These are phyloP conservation scores for Blastomussa wellsi DNA, from an alignment of 92 coral and sea anemone genomes.

Conservation along the genomic window DNA sequence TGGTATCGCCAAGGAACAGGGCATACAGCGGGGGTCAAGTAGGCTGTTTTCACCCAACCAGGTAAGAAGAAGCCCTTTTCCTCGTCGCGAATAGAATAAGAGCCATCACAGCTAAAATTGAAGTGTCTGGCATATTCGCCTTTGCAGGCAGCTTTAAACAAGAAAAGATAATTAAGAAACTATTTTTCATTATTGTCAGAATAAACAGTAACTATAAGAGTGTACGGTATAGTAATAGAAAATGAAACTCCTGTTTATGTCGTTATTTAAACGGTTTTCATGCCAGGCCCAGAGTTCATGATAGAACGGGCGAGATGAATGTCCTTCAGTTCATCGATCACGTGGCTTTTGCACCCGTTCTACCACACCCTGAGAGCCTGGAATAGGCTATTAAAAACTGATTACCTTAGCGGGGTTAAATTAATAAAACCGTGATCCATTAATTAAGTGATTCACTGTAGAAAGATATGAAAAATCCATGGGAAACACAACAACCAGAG, in stretches of 20 bases:
- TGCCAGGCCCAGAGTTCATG: neutral
- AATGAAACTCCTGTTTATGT: neutral
- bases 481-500: too few species aligned
- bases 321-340: neutral
- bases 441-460: too few species aligned
- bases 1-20: slow-evolving; percentile 82
- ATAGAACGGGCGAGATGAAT: neutral
- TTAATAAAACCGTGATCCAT: neutral
- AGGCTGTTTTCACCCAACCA: slow-evolving; percentile 60
- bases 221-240: neutral
- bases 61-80: slow-evolving; percentile 71
- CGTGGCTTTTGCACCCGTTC: neutral
- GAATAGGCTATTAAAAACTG: neutral
- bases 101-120: slow-evolving; percentile 17
- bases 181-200: neutral
- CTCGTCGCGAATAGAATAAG: slow-evolving; percentile 44
- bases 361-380: neutral
- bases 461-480: too few species aligned
- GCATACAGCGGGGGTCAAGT: slow-evolving; percentile 47
- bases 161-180: neutral
- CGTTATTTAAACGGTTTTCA: too few species aligned
- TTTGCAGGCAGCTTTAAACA: neutral
- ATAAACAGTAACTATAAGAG: neutral
- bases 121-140: slow-evolving; percentile 5
- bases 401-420: neutral